Base-by-base conservation (phyloP, 1,140 invertebrate species). In the Anadara kagoshimensis region DNA sequence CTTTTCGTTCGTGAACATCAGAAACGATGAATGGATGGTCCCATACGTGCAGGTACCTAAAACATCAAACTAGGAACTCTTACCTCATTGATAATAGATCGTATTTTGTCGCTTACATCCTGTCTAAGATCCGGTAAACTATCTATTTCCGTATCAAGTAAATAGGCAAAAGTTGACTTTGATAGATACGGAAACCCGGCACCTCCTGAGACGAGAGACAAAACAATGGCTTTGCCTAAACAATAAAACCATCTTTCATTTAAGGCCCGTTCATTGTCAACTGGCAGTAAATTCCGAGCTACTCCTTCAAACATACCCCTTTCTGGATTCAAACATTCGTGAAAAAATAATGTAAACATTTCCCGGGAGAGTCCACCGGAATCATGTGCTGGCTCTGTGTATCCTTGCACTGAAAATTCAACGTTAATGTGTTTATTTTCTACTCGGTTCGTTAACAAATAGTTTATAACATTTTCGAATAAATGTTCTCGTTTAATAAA, bases 101-200 rank as follows among this genome's bases (percentile, higher is more conserved):
- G 57, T 12, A 79, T 36, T 5, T 57, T 36, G 3, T 69, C 63
- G 44, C 76, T 76, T 11, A 76, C 71, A 51, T 73, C 36, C 65
- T 66, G 57, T 41, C 69, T 49, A 56, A 59, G 65, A 44, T 61
- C 76, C 47, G 76, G 49, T 57, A 75, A 58, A 51, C 74, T 68
- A n/a, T 51, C 53, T 58, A 70, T 76, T 36, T 79, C 75, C 53
- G 41, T 29, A 11, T 47, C 74, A 22, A 73, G 66, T 0, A 79
- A 20, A 24, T 72, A 79, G 24, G 68, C 74, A n/a, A 79, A 68
- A 29, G 75, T 45, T 57, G 65, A 76, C 1, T 74, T 68, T 18
- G 78, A 68, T 29, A 79, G 67, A 49, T 79, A 79, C 0, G 78
- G 78, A 73, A 79, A 79, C 36, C 78, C 78, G 1, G 78, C 74